These are phyloP conservation scores for Pyralis farinalis DNA, from an alignment of 2,888 invertebrate genomes.

Conservation along the genomic window DNA sequence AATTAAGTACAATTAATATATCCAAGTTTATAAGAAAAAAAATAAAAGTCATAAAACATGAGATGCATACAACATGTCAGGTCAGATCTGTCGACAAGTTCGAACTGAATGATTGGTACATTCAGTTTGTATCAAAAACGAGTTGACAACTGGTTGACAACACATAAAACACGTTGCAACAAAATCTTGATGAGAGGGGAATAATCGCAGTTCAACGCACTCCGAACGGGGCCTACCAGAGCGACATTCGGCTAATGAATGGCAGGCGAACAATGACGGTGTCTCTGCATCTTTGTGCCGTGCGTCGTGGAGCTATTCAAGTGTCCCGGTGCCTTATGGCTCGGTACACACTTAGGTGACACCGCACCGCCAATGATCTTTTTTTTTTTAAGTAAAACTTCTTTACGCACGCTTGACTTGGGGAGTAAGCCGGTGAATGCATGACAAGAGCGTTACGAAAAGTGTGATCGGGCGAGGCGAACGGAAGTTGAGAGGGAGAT, in stretches of 20 bases:
- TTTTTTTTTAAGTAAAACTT: too few relatives aligned
- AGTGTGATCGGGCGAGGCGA: too few relatives aligned
- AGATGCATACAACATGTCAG: background rate
- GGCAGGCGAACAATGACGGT: conserved; percentile 63
- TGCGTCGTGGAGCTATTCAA: conserved; percentile 40
- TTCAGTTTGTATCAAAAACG: conserved; percentile 45
- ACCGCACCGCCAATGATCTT: too few relatives aligned
- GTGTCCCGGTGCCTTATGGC: conserved; percentile 37
- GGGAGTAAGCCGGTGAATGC: too few relatives aligned
- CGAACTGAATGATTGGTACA: conserved; percentile 36
- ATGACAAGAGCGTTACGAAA: too few relatives aligned
- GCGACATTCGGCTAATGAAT: conserved; percentile 74
- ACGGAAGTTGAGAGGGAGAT: too few relatives aligned
- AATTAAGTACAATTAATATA: too few relatives aligned
- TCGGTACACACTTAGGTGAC: conserved; percentile 9
- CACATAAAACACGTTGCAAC: conserved; percentile 66
- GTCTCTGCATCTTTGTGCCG: conserved; percentile 39
- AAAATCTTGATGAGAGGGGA: conserved; percentile 43
- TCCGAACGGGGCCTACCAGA: conserved; percentile 60
- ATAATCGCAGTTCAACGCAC: conserved; percentile 69
- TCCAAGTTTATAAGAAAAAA: too few relatives aligned
- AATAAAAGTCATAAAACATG: too few relatives aligned
- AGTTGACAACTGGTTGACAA: conserved; percentile 35
- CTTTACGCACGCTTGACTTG: too few relatives aligned
- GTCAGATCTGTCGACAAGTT: conserved; percentile 4